phyloP scores from a whole-genome alignment of 2,113 vertebrate genomes.

The Elephantulus edwardii region DNA sequence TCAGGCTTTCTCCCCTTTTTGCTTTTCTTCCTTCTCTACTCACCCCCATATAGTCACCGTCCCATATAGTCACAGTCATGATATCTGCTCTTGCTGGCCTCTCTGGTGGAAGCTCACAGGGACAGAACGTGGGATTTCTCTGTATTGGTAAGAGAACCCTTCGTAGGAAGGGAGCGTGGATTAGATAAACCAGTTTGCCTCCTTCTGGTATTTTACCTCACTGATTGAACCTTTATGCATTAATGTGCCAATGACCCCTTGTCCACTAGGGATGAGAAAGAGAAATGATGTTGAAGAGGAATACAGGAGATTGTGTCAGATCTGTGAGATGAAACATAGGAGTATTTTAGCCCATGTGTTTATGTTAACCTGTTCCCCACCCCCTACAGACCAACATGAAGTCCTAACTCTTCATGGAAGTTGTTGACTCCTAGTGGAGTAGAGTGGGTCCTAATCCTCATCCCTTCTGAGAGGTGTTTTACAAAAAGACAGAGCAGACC shows the following conservation, averaged over 20 bases:
- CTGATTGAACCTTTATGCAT: not conserved
- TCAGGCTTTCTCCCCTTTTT: not conserved
- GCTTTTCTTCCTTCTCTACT: not conserved
- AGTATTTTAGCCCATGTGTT: not conserved
- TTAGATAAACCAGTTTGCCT: not conserved
- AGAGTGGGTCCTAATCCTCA: not conserved
- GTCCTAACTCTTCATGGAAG: not conserved
- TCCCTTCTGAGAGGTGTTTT: not conserved
- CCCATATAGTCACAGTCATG: not conserved
- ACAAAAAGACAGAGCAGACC: not conserved
- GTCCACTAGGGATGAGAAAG: not conserved
- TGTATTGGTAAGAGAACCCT: not conserved
- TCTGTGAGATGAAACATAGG: not conserved
- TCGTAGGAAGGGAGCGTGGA: no score
- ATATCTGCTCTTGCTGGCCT: not conserved
- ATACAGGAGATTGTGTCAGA: no score
- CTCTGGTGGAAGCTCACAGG: not conserved
- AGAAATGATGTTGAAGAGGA: not conserved
- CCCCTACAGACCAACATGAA: not conserved
- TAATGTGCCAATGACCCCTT: not conserved
- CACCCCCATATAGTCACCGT: not conserved
- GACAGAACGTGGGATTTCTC: not conserved
- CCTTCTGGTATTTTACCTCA: not conserved
- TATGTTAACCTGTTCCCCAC: not conserved
- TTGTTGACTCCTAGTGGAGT: not conserved